These are phyloP conservation scores for Triplophysa yarkandensis DNA, from an alignment of 2,797 vertebrate genomes.

Conservation along the genomic window DNA sequence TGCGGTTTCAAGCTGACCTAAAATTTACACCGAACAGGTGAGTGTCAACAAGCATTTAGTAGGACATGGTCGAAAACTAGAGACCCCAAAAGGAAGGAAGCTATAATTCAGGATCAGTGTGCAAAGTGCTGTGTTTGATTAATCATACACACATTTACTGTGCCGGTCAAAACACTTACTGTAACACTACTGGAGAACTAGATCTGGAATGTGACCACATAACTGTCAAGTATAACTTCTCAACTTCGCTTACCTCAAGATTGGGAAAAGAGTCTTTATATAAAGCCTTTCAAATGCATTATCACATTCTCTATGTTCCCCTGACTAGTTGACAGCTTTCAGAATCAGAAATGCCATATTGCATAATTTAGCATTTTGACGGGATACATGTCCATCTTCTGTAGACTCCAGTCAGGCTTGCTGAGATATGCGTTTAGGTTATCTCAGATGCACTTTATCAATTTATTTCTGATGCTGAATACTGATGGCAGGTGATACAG, in stretches of 20 bases:
- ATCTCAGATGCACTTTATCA: neutral
- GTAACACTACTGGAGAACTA: slow-evolving; percentile 42
- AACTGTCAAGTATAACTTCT: slow-evolving; percentile 54
- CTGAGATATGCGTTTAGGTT: slow-evolving; percentile 33
- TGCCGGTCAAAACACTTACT: slow-evolving; percentile 41
- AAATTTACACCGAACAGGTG: slow-evolving; percentile 24
- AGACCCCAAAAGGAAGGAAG: neutral
- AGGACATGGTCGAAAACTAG: neutral
- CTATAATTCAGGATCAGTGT: slow-evolving; percentile 40
- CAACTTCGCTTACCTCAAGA: slow-evolving; percentile 58
- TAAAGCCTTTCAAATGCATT: slow-evolving; percentile 55
- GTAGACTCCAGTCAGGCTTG: slow-evolving; percentile 23
- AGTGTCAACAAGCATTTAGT: slow-evolving; percentile 26
- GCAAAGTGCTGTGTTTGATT: slow-evolving; percentile 58
- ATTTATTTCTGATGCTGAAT: slow-evolving; percentile 3
- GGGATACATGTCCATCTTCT: slow-evolving; percentile 31
- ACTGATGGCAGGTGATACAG: slow-evolving; percentile 13
- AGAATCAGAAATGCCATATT: slow-evolving; percentile 34
- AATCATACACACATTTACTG: slow-evolving; percentile 60
- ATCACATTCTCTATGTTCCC: slow-evolving; percentile 37
- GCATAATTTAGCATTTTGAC: slow-evolving; percentile 43
- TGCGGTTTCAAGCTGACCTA: slow-evolving; percentile 15
- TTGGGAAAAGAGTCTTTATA: slow-evolving; percentile 53
- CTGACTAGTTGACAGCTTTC: slow-evolving; percentile 54
- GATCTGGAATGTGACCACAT: slow-evolving; percentile 47